Percentiles rank a stretch among this genome's conserved stretches.
These are phyloP conservation scores for Calidris pygmaea DNA, from an alignment of 2,113 vertebrate genomes.

Conservation along the genomic window DNA sequence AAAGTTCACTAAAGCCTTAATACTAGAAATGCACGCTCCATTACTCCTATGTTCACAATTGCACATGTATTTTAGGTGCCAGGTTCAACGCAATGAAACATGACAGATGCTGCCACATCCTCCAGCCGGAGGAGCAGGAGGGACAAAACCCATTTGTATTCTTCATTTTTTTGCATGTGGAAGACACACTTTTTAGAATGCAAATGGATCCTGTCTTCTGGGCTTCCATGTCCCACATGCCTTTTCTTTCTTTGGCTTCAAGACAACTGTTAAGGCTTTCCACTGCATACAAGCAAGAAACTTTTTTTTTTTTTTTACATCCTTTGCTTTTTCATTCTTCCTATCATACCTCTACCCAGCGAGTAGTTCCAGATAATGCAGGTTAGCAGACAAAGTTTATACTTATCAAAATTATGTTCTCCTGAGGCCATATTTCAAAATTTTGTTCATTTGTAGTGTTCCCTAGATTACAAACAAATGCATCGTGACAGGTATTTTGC, in stretches of 20 bases:
- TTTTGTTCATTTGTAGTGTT: neutral
- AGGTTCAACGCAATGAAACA: neutral
- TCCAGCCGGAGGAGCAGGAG: neutral
- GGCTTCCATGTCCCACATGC: neutral
- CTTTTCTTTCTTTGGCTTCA: neutral
- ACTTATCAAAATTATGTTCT: neutral
- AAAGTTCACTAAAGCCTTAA: neutral
- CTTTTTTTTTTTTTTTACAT: neutral
- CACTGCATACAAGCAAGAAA: neutral
- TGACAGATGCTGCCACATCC: neutral
- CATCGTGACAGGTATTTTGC: neutral
- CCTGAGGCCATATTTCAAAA: neutral
- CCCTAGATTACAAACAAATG: neutral
- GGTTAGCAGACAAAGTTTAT: neutral
- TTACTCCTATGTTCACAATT: neutral
- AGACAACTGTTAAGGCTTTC: neutral
- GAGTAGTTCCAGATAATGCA: neutral
- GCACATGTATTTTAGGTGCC: neutral
- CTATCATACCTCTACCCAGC: neutral
- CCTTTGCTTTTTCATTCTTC: neutral
- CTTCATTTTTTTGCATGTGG: neutral
- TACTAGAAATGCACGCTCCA: neutral
- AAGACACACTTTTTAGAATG: neutral
- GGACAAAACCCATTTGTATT: neutral
- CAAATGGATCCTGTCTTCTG: neutral